Base-by-base conservation (phyloP, 2,113 vertebrate species). In the Thunnus thynnus region DNA sequence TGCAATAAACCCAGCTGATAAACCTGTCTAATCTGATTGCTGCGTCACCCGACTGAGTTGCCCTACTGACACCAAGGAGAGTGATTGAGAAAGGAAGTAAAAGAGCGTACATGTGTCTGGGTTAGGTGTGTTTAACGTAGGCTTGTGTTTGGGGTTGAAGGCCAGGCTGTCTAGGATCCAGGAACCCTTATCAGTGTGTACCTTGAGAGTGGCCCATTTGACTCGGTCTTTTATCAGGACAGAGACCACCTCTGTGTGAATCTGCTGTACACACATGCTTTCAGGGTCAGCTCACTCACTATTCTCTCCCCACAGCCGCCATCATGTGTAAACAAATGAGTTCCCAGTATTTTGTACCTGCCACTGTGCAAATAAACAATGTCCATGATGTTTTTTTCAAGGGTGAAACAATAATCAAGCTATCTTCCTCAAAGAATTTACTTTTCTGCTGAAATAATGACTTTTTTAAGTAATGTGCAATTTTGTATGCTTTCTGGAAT, bases 181-280 rank as follows among this genome's bases (percentile, higher is more conserved):
- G 6, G 71, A 76, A 60, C n/a, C 47, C 84, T 89, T 92, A 92
- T 93, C 88, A 68, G 80, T 27, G 25, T 83, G 77, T 32, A 76
- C 65, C 79, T 58, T 79, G 85, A 85, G 81, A 83, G 68, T 14
- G 13, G 13, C 76, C 66, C 88, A 78, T 82, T 84, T 90, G 83
- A 66, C 32, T 75, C 18, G 2, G 20, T 10, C 20, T 74, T 83
- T 88, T 88, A 83, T 90, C 85, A 72, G 76, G 48, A 80, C 83
- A 58, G 60, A 72, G 82, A 60, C 44, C 69, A 20, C 41, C 84
- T 76, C 54, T 90, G 62, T 88, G 83, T 88, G 84, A 84, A 81
- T 88, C 54, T 72, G 71, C 47, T 61, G 46, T 20, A 55, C 36
- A 41, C 25, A 70, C 68, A 17, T 12, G 32, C 83, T 92, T 77